phyloP scores from a whole-genome alignment of 2,888 invertebrate genomes.

The Trichopria drosophilae region DNA sequence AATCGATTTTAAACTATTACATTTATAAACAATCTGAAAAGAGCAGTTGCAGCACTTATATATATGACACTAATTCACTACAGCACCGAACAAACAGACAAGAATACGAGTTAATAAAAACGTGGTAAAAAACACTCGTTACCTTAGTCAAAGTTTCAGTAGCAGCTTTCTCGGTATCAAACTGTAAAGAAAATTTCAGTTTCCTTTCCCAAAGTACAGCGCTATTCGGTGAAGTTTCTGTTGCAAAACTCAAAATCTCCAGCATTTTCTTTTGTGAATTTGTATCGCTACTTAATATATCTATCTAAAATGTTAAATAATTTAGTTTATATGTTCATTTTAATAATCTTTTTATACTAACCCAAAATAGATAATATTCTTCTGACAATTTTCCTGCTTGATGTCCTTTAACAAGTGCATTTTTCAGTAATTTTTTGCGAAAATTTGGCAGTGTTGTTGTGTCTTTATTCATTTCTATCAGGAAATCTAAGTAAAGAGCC shows the following conservation, averaged over 20 bases:
- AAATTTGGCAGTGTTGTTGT: slow-evolving; percentile 57
- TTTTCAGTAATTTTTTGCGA: slow-evolving; percentile 60
- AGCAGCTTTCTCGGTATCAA: slow-evolving; percentile 56
- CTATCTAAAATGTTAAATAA: slow-evolving; percentile 40
- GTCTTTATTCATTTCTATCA: slow-evolving; percentile 62
- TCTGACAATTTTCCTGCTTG: slow-evolving; percentile 59
- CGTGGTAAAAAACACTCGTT: too few species aligned
- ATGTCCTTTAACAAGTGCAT: slow-evolving; percentile 61
- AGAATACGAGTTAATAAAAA: too few species aligned
- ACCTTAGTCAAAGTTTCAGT: slow-evolving; percentile 57
- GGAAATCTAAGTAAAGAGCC: slow-evolving; percentile 63
- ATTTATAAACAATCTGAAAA: too few species aligned
- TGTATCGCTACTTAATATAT: slow-evolving; percentile 45
- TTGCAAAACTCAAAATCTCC: slow-evolving; percentile 57
- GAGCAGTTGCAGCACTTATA: too few species aligned
- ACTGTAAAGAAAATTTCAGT: slow-evolving; percentile 58
- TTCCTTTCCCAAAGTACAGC: slow-evolving; percentile 62
- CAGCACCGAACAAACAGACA: too few species aligned
- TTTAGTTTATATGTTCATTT: neutral
- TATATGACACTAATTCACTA: too few species aligned
- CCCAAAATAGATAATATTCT: slow-evolving; percentile 61
- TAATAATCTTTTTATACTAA: slow-evolving; percentile 34
- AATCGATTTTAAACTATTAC: too few species aligned
- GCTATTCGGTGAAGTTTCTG: slow-evolving; percentile 58
- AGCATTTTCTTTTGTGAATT: slow-evolving; percentile 45